A percentile compares a stretch with the other conserved stretches of the same genome.
Evolutionary conservation across 2,797 vertebrate species (phyloP).

Genomic region (Scolopax rusticola): DNA sequence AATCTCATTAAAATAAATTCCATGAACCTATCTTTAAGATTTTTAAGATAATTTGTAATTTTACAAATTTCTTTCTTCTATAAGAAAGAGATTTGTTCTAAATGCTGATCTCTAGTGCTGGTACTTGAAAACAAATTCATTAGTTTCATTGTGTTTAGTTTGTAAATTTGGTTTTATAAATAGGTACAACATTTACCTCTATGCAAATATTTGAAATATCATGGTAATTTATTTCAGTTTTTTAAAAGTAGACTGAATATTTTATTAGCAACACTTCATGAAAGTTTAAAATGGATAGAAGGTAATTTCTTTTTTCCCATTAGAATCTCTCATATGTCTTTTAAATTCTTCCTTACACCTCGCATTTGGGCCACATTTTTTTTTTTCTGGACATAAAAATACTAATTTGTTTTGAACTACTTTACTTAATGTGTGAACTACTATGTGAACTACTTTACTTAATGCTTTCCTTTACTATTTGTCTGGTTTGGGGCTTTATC

Average conservation of each 20-base stretch:
- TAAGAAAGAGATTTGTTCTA: not conserved
- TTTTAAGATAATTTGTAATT: not conserved
- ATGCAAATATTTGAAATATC: not conserved
- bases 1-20: not conserved
- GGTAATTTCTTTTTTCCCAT: not conserved
- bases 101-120: not conserved
- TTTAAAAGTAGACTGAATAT: not conserved
- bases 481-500: not conserved
- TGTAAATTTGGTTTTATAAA: not conserved
- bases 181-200: not conserved
- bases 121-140: not conserved
- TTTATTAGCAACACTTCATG: not conserved
- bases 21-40: not conserved
- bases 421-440: not conserved
- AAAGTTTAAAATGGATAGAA: not conserved
- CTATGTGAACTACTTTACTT: not conserved
- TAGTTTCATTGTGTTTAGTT: not conserved
- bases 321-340: not conserved
- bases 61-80: not conserved
- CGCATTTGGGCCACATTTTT: not conserved
- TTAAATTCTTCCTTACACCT: not conserved
- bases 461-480: slow-evolving; percentile 14
- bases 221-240: not conserved
- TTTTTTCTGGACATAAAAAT: slow-evolving; percentile 20
- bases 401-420: not conserved